Evolutionary conservation across 2,113 vertebrate genomes (phyloP).

Genomic region (Cinclus cinclus): DNA sequence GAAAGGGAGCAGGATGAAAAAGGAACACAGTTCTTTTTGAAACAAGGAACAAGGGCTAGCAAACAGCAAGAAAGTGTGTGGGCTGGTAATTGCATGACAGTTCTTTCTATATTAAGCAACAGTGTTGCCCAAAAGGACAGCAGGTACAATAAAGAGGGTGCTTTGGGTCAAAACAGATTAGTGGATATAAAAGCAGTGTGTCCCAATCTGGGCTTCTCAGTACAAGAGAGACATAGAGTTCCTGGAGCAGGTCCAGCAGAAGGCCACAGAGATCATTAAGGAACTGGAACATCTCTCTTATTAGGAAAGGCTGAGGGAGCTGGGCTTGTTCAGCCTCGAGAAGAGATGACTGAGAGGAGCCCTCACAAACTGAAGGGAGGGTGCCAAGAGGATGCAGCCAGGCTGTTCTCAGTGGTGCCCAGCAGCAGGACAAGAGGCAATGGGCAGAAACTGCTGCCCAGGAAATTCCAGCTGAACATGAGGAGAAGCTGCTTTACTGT

Average conservation of each 20-base stretch:
- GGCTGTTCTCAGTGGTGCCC: background rate
- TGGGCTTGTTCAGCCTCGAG: background rate
- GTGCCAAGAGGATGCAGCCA: background rate
- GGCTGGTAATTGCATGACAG: background rate
- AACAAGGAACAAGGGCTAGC: background rate
- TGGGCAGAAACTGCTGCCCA: background rate
- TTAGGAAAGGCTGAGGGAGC: background rate
- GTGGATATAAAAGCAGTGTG: background rate
- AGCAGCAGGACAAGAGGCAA: background rate
- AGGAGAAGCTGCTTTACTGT: background rate
- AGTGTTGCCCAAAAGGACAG: background rate
- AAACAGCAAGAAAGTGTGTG: background rate
- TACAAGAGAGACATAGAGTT: background rate
- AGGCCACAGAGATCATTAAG: background rate
- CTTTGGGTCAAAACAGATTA: background rate
- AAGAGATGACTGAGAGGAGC: background rate
- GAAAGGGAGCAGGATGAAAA: background rate
- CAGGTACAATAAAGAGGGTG: background rate
- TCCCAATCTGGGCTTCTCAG: background rate
- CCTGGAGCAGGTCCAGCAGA: background rate
- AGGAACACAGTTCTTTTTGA: background rate
- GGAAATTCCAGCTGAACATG: background rate
- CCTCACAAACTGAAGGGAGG: background rate
- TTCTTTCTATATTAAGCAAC: background rate
- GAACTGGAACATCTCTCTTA: background rate